Evolutionary conservation across 1,140 invertebrate genomes (phyloP), one percentile per base, ranked within the genome.

Genomic region (Drosophila nasuta): DNA sequence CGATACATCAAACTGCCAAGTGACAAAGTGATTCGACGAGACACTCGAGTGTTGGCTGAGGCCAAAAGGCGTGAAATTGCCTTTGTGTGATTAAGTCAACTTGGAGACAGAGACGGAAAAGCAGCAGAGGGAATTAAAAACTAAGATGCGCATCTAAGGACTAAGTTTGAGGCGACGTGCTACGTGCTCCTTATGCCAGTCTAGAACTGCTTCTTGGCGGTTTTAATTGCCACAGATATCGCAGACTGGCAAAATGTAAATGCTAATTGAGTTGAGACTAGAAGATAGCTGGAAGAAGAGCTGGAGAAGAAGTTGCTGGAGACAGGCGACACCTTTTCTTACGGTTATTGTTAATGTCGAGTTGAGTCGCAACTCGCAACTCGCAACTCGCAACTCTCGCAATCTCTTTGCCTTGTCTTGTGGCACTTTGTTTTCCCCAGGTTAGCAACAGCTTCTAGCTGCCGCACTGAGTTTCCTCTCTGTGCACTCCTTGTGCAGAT

Each of bases 41-140:
- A 49, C 7, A 5, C 33, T 45, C 15, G 20, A 25, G 20, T 25
- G 20, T 8, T 41, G 25, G 17, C 35, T 54, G 67, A 33, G 20
- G 25, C 88, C 82, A 91, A 91, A 88, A 91, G 83, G 88, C 88
- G 88, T 91, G 88, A 91, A 91, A 91, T 91, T 91, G 88, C 82
- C 85, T 88, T 88, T 81, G 83, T 75, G 87, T 91, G 87, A 87
- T 86, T 90, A 90, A 86, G 70, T 83, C 83, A 81, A 82, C 20
- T 25, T 25, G 20, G 20, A 25, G 2, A 20, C 20, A 43, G 28
- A 20, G 57, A 41, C 8, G 49, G 17, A 20, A 11, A 13, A 15
- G 64, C 20, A 46, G 48, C 49, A 65, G 64, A 76, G 64, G 33
- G 49, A 77, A 82, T 75, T 79, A 74, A 87, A 80, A 88, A 89